Evolutionary conservation across 2,888 invertebrate species (phyloP).

Genomic region (Hypolimnas misippus): DNA sequence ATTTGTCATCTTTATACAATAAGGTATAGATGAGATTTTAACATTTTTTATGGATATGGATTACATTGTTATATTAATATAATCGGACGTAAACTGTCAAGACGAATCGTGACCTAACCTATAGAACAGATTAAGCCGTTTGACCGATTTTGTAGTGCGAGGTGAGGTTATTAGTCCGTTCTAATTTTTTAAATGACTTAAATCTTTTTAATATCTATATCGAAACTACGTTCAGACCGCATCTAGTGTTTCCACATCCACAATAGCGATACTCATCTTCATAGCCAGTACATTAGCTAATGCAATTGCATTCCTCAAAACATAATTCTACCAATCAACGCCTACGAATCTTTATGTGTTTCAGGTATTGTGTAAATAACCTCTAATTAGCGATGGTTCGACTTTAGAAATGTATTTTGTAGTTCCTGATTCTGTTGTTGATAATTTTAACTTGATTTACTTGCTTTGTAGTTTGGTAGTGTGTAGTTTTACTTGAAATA

Average conservation of each 20-base stretch:
- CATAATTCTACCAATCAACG: conserved; percentile 74
- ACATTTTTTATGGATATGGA: too few species aligned
- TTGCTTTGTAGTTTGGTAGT: conserved; percentile 5
- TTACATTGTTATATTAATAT: too few species aligned
- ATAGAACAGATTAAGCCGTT: too few species aligned
- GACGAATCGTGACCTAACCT: too few species aligned
- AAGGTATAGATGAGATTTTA: too few species aligned
- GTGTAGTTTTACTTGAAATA: neutral
- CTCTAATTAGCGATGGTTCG: neutral
- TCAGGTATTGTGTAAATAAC: conserved; percentile 15
- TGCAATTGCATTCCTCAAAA: conserved; percentile 75
- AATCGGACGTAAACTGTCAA: too few species aligned
- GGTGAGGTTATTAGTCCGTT: too few species aligned
- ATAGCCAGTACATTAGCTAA: conserved; percentile 70
- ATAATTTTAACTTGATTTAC: neutral
- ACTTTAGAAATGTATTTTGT: conserved; percentile 1
- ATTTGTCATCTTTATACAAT: too few species aligned
- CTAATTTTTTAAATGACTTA: too few species aligned
- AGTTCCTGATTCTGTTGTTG: neutral
- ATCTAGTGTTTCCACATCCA: conserved; percentile 41
- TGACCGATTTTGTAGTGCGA: too few species aligned
- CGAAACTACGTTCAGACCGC: conserved; percentile 17
- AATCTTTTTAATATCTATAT: neutral
- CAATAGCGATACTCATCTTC: conserved; percentile 50
- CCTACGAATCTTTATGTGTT: conserved; percentile 50